These are phyloP conservation scores for Fregata magnificens DNA, from an alignment of 2,113 vertebrate genomes.

Conservation along the genomic window DNA sequence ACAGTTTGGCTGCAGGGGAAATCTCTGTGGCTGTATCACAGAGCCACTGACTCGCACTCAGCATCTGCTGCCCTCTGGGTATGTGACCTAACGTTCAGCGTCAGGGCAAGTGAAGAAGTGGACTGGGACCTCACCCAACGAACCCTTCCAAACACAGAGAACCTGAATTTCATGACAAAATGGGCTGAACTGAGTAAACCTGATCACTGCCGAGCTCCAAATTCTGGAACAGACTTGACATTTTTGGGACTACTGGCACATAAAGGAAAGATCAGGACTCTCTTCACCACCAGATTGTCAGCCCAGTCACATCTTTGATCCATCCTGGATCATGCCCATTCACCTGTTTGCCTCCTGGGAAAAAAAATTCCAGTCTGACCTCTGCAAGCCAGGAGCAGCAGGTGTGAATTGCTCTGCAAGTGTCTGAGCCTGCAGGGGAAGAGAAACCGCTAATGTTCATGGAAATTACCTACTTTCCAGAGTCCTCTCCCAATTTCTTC, in stretches of 20 bases:
- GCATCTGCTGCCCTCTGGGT: background rate
- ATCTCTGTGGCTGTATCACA: background rate
- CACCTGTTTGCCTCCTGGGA: background rate
- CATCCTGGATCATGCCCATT: background rate
- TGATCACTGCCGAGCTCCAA: background rate
- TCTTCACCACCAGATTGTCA: background rate
- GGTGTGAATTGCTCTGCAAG: background rate
- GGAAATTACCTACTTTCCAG: background rate
- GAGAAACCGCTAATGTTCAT: background rate
- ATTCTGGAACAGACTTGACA: background rate
- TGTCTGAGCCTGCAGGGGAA: background rate
- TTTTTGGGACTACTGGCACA: background rate
- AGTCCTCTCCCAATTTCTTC: background rate
- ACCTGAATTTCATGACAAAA: background rate
- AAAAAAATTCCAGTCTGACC: background rate
- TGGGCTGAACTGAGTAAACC: background rate
- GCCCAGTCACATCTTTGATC: background rate
- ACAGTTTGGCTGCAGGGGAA: background rate
- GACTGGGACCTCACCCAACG: too few species aligned
- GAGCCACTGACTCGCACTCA: fast-evolving
- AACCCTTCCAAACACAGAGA: background rate
- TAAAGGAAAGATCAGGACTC: background rate
- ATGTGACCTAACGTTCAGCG: fast-evolving
- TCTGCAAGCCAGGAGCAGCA: background rate
- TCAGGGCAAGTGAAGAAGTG: background rate